Evolutionary conservation across 1,140 invertebrate species (phyloP).

Genomic region (Lysiphlebus fabarum): DNA sequence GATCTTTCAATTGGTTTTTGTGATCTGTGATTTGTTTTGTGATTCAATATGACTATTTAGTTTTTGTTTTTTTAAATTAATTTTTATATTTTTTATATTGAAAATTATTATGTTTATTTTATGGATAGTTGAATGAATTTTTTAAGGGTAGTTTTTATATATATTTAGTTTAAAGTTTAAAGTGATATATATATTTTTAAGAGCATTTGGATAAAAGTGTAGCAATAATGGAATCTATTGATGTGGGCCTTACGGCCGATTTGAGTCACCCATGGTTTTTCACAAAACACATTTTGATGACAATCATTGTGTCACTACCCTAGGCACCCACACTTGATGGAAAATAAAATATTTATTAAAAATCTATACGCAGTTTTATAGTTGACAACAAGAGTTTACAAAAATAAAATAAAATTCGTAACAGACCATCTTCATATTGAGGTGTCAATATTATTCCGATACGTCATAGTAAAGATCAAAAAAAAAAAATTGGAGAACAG

Average conservation of each 20-base stretch:
- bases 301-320: constrained; percentile 42
- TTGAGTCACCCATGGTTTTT: constrained; percentile 42
- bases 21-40: too few species aligned
- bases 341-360: constrained; percentile 31
- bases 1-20: too few species aligned
- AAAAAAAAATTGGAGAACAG: constrained; percentile 30
- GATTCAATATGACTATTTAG: too few species aligned
- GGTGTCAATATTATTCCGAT: constrained; percentile 29
- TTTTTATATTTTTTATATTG: too few species aligned
- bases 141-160: too few species aligned
- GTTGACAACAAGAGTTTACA: background rate
- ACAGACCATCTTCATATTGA: constrained; percentile 33
- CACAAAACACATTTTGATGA: constrained; percentile 49
- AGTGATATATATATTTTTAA: too few species aligned
- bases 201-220: background rate
- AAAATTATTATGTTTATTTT: too few species aligned
- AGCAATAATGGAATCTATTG: constrained; percentile 31
- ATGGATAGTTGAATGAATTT: too few species aligned
- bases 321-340: constrained; percentile 30
- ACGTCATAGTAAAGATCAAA: background rate
- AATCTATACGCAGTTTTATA: constrained; percentile 26
- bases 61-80: too few species aligned
- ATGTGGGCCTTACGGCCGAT: constrained; percentile 33
- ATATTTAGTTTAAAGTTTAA: too few species aligned
- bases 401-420: background rate